Base-by-base conservation (phyloP, 2,797 vertebrate species). In the Oreortyx pictus region DNA sequence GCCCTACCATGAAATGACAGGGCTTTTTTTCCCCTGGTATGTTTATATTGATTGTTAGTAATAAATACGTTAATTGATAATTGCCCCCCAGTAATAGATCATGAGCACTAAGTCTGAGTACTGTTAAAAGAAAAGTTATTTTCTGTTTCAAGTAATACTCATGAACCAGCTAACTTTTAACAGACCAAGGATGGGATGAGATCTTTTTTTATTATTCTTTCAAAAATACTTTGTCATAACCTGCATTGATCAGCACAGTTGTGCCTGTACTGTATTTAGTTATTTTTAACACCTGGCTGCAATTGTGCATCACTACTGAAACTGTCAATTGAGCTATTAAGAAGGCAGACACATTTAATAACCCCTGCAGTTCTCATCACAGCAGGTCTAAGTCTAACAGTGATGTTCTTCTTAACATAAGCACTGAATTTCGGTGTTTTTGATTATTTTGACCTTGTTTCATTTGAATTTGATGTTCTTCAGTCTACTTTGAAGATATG, bases 221-320 rank as follows among this genome's bases (percentile, higher is more conserved):
- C 59, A 61, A 73, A 88, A 37, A 33, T 31, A 85, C 85, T 87
- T 91, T 80, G 68, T 84, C 50, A 61, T 68, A 89, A 78, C 54
- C 35, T 54, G 57, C 52, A 90, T 67, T 78, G 90, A 96, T 95
- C 94, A 89, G 64, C 82, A 78, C 50, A 82, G 67, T 71, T 95
- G 82, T 92, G 76, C 90, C 47, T 52, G 25, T 52, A 83, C 80
- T 94, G 50, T 87, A 78, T 86, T 96, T 88, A 67, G 72, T 73
- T 93, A 90, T 93, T 95, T 95, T 96, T 92, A 78, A 86, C 82
- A 92, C 29, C 8, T 95, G 81, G 83, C 57, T 93, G 87, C 70
- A 89, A 92, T 92, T 93, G 47, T 88, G 88, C 88, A 95, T 90
- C 90, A 73, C 83, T 73, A 87, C 64, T 77, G 89, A 96, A 95